These are phyloP conservation scores for Hormaphis cornu DNA, from an alignment of 1,140 invertebrate species.

Conservation along the genomic window DNA sequence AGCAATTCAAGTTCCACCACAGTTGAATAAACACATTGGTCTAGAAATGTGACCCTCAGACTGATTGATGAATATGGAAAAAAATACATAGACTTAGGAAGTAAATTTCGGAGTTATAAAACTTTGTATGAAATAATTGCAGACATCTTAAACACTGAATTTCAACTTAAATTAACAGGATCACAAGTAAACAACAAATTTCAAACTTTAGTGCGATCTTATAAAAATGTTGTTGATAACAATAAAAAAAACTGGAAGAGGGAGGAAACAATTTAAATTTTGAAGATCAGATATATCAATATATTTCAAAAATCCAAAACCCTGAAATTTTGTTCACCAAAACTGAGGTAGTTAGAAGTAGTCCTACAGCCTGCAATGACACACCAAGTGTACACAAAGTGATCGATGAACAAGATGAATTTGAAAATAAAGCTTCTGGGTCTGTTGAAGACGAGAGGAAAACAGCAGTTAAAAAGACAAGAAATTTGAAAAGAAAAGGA, in stretches of 20 bases:
- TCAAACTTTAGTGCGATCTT: background rate
- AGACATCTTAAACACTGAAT: background rate
- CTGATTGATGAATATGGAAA: background rate
- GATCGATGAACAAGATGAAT: background rate
- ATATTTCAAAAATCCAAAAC: conserved; percentile 3
- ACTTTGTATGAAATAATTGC: background rate
- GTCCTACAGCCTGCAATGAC: background rate
- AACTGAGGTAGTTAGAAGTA: background rate
- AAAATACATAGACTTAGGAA: background rate
- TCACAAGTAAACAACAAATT: conserved; percentile 2
- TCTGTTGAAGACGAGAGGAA: background rate
- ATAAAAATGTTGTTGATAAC: conserved; percentile 15
- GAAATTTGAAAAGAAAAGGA: background rate
- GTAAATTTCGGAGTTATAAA: background rate
- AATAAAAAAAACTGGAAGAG: background rate
- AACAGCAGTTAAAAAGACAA: background rate
- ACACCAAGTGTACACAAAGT: background rate
- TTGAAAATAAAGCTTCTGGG: background rate
- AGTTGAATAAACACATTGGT: background rate
- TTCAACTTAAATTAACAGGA: background rate
- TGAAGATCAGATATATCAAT: background rate
- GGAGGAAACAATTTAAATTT: background rate
- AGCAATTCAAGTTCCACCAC: background rate
- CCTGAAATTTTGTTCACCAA: background rate
- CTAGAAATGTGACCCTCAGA: background rate